Conservation (phyloP, 2,113 vertebrate genomes). For the Pangasianodon gigas region DNA sequence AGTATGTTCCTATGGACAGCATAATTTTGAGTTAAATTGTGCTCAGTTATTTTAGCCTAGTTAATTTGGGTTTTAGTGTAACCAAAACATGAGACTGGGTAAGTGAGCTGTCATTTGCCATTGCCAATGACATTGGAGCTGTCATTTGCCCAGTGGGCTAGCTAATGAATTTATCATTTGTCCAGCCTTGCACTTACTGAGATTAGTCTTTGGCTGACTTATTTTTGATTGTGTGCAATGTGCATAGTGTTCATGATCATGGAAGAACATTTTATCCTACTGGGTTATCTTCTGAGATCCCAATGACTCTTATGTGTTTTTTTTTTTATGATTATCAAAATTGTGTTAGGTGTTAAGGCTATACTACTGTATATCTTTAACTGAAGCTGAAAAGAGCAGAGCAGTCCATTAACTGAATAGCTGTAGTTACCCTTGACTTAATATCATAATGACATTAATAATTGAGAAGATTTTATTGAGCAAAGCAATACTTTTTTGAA, state of each 20-base stretch:
- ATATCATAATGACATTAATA: not conserved
- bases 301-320: not conserved
- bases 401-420: not conserved
- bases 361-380: not conserved
- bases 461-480: not conserved
- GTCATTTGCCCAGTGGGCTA: not conserved
- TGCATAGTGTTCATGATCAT: constrained; percentile 2
- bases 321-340: no score
- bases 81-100: not conserved
- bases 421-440: not conserved
- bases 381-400: not conserved
- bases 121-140: not conserved
- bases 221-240: not conserved
- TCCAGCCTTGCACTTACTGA: not conserved
- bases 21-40: not conserved
- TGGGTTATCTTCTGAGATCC: not conserved
- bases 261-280: not conserved
- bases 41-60: not conserved
- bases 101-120: not conserved
- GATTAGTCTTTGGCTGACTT: constrained; percentile 3
- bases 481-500: not conserved
- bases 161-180: constrained; percentile 7
- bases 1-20: not conserved
- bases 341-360: not conserved
- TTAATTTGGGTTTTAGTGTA: not conserved